Conservation (phyloP, 2,797 vertebrate genomes). For the Esox lucius region DNA sequence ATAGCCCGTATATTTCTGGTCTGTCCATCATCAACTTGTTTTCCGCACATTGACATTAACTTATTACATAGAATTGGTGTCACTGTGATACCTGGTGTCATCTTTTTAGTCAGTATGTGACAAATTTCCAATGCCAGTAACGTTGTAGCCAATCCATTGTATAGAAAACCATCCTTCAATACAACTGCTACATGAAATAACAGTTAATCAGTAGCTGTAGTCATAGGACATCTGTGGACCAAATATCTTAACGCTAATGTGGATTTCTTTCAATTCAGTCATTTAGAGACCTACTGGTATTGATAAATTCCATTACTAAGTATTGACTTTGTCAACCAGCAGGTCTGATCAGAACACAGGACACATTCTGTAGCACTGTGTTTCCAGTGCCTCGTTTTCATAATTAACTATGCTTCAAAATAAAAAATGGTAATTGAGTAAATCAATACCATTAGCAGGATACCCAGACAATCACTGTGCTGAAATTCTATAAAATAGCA, state of each 20-base stretch:
- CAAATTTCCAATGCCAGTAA: too few relatives aligned
- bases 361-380: slow-evolving; percentile 36
- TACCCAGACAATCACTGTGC: neutral
- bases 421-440: neutral
- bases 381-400: slow-evolving; percentile 24
- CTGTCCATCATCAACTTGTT: too few relatives aligned
- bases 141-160: too few relatives aligned
- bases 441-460: neutral
- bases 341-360: slow-evolving; percentile 24
- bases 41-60: too few relatives aligned
- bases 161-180: neutral
- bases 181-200: neutral
- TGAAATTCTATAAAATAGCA: neutral
- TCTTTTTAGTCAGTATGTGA: too few relatives aligned
- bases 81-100: too few relatives aligned
- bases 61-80: too few relatives aligned
- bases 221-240: slow-evolving; percentile 18
- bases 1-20: too few relatives aligned
- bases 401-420: slow-evolving; percentile 17
- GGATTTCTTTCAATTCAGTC: slow-evolving; percentile 38
- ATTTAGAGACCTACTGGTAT: slow-evolving; percentile 40
- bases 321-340: too few relatives aligned
- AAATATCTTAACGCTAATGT: slow-evolving; percentile 48
- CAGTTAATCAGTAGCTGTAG: neutral
- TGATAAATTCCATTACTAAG: slow-evolving; percentile 43